phyloP scores from a whole-genome alignment of 2,797 vertebrate genomes.

The Myioborus miniatus region DNA sequence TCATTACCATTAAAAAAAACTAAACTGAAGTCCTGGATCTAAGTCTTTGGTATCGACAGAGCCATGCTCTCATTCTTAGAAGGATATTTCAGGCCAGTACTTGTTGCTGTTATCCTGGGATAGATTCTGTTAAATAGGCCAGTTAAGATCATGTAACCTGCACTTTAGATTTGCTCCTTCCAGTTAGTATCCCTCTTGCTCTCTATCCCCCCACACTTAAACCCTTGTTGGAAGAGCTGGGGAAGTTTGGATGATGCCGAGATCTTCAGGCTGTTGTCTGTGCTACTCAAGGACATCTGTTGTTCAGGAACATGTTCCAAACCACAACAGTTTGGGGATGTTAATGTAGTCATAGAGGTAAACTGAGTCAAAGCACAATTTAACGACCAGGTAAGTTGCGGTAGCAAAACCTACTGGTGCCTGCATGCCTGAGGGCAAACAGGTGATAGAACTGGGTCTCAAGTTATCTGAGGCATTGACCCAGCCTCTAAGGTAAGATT shows the following conservation, averaged over 20 bases:
- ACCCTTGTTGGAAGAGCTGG: rapidly evolving
- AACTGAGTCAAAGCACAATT: neutral
- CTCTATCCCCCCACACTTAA: neutral
- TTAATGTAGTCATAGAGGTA: rapidly evolving
- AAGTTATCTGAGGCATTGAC: rapidly evolving
- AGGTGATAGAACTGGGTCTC: neutral
- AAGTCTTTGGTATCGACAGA: neutral
- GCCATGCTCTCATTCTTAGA: neutral
- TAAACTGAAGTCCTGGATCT: rapidly evolving
- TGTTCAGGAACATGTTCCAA: neutral
- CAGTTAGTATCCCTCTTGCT: neutral
- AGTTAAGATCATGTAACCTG: neutral
- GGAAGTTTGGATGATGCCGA: neutral
- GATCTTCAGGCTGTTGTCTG: neutral
- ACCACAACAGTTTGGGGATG: neutral
- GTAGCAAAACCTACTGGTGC: neutral
- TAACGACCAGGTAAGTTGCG: neutral
- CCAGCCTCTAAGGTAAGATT: neutral
- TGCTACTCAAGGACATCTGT: neutral
- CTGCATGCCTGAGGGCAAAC: neutral
- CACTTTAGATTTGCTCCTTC: neutral
- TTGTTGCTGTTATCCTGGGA: neutral
- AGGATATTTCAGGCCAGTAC: neutral
- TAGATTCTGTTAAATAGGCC: neutral
- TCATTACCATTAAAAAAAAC: neutral